Evolutionary conservation across 2,888 invertebrate species (phyloP).

Genomic region (Omphaloscelis lunosa): DNA sequence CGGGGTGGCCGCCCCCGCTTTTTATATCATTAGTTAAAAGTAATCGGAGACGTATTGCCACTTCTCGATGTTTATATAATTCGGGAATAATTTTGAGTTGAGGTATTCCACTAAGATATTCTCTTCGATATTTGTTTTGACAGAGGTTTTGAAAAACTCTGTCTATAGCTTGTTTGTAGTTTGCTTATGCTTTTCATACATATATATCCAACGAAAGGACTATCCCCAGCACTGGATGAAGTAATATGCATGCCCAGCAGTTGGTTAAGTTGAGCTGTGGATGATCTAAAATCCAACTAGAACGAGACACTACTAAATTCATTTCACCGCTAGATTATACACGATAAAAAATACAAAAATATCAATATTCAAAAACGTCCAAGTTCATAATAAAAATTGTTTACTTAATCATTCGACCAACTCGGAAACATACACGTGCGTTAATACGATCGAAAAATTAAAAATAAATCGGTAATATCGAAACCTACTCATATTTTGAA

Average conservation of each 20-base stretch:
- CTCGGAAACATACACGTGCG: not conserved
- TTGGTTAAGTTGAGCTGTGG: not conserved
- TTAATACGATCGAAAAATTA: not conserved
- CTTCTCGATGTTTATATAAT: slow-evolving; percentile 14
- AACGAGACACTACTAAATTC: not conserved
- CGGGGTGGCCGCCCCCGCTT: not conserved
- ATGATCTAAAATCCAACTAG: no score
- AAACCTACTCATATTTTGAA: slow-evolving; percentile 13
- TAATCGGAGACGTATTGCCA: slow-evolving; percentile 36
- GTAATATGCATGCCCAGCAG: not conserved
- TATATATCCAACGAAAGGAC: not conserved
- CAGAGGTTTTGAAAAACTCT: not conserved
- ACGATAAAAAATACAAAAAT: not conserved
- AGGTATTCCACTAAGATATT: not conserved
- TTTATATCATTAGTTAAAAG: slow-evolving; percentile 47
- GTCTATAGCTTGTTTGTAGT: no score
- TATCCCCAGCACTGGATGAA: not conserved
- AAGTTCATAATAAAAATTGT: not conserved
- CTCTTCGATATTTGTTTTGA: not conserved
- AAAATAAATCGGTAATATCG: slow-evolving; percentile 13
- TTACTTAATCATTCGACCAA: slow-evolving; percentile 4
- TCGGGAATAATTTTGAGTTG: not conserved
- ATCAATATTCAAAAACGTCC: not conserved
- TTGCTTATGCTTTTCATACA: not conserved
- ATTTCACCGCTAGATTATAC: not conserved